Percentiles rank a stretch among this genome's conserved stretches.
Conservation (phyloP, 1,140 invertebrate genomes). For the Manduca sexta region DNA sequence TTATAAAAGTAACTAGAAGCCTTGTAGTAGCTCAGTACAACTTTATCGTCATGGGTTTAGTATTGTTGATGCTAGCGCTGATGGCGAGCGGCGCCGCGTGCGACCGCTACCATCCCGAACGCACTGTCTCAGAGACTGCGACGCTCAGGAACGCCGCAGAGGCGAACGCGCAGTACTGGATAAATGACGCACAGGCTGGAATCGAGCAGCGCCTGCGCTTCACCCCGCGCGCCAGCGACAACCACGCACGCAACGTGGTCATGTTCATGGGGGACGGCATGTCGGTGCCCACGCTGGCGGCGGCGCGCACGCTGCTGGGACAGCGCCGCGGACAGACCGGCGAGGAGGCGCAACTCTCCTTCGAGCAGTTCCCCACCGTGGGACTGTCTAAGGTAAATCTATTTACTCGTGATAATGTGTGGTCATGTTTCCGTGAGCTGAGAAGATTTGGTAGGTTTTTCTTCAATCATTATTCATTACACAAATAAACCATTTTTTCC, state of each 20-base stretch:
- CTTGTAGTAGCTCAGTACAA: no score
- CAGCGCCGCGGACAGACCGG: conserved; percentile 72
- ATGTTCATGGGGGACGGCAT: conserved; percentile 86
- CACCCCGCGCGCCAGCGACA: conserved; percentile 10
- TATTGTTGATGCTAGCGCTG: not conserved
- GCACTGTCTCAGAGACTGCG: not conserved
- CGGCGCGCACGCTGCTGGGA: conserved; percentile 78
- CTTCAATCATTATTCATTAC: no score
- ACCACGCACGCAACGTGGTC: conserved; percentile 80
- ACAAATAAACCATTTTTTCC: no score
- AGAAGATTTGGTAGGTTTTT: no score
- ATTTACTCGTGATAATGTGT: no score
- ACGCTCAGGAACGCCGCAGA: conserved; percentile 7
- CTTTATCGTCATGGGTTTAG: not conserved
- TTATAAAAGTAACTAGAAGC: no score
- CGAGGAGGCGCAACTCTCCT: conserved; percentile 80
- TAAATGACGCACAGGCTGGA: conserved; percentile 20
- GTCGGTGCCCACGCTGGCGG: conserved; percentile 80
- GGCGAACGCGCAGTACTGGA: conserved; percentile 23
- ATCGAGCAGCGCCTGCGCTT: conserved; percentile 10
- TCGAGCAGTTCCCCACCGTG: conserved; percentile 82
- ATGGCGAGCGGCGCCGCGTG: not conserved
- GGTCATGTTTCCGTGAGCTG: no score
- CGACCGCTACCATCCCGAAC: conserved; percentile 22
- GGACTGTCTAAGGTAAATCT: conserved; percentile 80